Conservation (phyloP, 2,113 vertebrate genomes). For the Jacana jacana region DNA sequence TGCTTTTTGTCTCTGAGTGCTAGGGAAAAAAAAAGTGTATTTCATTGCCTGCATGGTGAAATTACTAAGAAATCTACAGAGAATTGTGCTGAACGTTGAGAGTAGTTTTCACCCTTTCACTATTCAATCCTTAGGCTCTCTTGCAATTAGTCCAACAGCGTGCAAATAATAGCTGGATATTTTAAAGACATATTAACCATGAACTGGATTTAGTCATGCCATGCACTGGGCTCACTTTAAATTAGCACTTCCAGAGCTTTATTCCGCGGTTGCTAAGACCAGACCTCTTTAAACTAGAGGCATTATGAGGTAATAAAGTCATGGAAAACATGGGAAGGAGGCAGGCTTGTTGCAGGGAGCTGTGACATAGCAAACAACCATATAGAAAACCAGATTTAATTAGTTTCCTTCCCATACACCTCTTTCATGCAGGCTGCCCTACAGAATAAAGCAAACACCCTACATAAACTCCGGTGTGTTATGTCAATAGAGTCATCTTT, state of each 20-base stretch:
- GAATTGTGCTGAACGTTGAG: background rate
- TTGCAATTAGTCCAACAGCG: background rate
- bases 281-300: background rate
- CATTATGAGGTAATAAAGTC: background rate
- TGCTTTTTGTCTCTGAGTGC: background rate
- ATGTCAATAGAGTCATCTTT: constrained; percentile 7
- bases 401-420: background rate
- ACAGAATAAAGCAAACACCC: background rate
- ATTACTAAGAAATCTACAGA: background rate
- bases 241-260: background rate
- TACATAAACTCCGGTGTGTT: background rate
- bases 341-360: background rate
- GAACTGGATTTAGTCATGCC: background rate
- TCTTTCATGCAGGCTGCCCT: background rate
- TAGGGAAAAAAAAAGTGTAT: background rate
- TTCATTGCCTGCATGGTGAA: background rate
- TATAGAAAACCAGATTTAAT: background rate
- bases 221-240: background rate
- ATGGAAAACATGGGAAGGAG: background rate
- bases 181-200: background rate
- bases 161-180: background rate
- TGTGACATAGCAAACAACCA: background rate
- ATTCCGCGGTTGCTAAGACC: background rate
- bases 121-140: background rate
- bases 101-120: background rate